These are phyloP conservation scores for Platichthys flesus DNA, from an alignment of 2,113 vertebrate species.

Conservation along the genomic window DNA sequence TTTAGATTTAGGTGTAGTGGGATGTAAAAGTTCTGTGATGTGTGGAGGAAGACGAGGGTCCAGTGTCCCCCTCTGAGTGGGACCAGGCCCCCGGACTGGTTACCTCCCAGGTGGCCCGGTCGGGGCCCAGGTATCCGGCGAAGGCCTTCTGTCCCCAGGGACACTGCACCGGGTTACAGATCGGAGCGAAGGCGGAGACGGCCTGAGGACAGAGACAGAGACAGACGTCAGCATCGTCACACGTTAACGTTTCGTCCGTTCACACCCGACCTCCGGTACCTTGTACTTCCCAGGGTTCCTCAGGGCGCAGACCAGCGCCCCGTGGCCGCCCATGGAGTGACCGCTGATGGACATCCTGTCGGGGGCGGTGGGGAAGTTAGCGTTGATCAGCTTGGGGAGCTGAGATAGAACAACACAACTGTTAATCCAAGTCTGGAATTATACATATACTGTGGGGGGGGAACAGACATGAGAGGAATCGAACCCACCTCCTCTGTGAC, in stretches of 20 bases:
- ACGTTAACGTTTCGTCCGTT: too few relatives aligned
- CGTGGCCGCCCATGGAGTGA: slow-evolving; percentile 94
- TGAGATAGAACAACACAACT: slow-evolving; percentile 24
- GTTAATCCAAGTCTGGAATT: background rate
- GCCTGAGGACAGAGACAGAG: slow-evolving; percentile 76
- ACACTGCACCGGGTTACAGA: slow-evolving; percentile 96
- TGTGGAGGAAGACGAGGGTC: too few relatives aligned
- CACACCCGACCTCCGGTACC: slow-evolving; percentile 59
- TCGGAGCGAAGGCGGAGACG: slow-evolving; percentile 94
- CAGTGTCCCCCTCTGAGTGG: too few relatives aligned
- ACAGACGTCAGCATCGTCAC: too few relatives aligned
- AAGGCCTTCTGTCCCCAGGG: slow-evolving; percentile 97
- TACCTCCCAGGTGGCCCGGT: slow-evolving; percentile 93
- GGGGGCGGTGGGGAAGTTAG: slow-evolving; percentile 90
- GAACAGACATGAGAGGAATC: background rate
- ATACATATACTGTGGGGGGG: background rate
- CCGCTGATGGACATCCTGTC: slow-evolving; percentile 90
- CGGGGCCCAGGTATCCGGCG: slow-evolving; percentile 90
- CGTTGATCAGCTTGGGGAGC: slow-evolving; percentile 91
- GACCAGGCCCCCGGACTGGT: background rate
- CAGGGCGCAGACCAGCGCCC: slow-evolving; percentile 89
- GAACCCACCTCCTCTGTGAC: slow-evolving; percentile 89
- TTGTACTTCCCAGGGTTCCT: slow-evolving; percentile 94
- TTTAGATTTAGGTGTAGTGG: too few relatives aligned
- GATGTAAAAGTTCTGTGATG: too few relatives aligned